Base-by-base conservation (phyloP, 2,888 invertebrate species). In the Pharmacophagus antenor region DNA sequence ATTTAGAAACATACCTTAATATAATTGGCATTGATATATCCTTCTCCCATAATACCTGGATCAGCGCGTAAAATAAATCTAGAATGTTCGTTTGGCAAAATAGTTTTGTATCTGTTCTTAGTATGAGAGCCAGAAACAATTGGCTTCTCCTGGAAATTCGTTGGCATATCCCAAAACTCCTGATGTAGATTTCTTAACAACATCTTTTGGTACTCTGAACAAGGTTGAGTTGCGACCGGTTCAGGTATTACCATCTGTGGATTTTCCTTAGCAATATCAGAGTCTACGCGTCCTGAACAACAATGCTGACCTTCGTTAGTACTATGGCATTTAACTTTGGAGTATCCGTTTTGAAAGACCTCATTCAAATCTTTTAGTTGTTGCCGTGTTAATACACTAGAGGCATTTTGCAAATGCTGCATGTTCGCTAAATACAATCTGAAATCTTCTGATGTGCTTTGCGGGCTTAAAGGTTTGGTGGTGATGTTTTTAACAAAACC, bases 111-210 rank as follows among this genome's bases (percentile, higher is more conserved):
- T 65, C 98, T 93, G 82, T 98, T 98, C 85, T 97, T 97, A 15
- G 94, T 92, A 68, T 97, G 96, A 23, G 97, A 96, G 0, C 98
- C 98, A 25, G 96, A 95, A 0, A 98, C 95, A 73, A 96, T 94
- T 8, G 97, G 95, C 74, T 96, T 96, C 75, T 97, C 97, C 67
- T 97, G 97, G 67, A 97, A 95, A 83, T 98, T 98, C 63, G 96
- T 93, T 0, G 98, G 98, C 73, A 98, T 94, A 81, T 97, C 97
- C 97, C 97, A 98, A 78, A 98, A 98, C 80, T 98, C 98, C 73
- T 96, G 95, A 58, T 88, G 88, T 56, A 98, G 78, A 64, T 93
- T 94, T 47, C 94, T 86, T 51, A 94, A 82, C 63, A 94, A 77
- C 67, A 89, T 88, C 67, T 93, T 93, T 84, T 94, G 92, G 69